These are phyloP conservation scores for Conistra vaccinii DNA, from an alignment of 2,888 invertebrate species.

Conservation along the genomic window DNA sequence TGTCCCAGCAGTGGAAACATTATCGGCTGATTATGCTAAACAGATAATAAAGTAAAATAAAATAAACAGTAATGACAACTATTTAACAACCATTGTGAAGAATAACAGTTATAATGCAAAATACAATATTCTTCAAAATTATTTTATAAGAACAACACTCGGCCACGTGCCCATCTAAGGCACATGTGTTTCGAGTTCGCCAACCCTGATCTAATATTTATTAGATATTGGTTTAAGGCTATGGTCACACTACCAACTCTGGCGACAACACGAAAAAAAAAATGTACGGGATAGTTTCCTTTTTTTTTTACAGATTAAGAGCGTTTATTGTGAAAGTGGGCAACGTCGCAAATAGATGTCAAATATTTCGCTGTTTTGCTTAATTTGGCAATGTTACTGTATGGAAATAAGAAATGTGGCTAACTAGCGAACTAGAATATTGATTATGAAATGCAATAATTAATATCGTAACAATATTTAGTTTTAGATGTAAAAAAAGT, in stretches of 20 bases:
- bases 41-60: too few species aligned
- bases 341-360: too few species aligned
- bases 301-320: neutral
- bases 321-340: too few species aligned
- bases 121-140: neutral
- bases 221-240: conserved; percentile 36
- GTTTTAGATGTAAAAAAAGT: too few species aligned
- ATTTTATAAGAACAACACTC: neutral
- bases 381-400: too few species aligned
- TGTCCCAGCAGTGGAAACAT: too few species aligned
- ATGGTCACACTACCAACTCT: conserved; percentile 9
- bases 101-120: neutral
- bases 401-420: too few species aligned
- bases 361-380: too few species aligned
- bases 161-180: conserved; percentile 11
- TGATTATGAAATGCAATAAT: too few species aligned
- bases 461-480: too few species aligned
- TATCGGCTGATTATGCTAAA: too few species aligned
- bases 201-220: conserved; percentile 51
- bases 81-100: neutral
- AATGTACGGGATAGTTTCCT: neutral
- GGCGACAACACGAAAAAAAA: neutral
- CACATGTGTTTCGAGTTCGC: conserved; percentile 28
- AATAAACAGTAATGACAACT: neutral
- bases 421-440: too few species aligned